Conservation (phyloP, 2,113 vertebrate species). For the Tyrannus savana region DNA sequence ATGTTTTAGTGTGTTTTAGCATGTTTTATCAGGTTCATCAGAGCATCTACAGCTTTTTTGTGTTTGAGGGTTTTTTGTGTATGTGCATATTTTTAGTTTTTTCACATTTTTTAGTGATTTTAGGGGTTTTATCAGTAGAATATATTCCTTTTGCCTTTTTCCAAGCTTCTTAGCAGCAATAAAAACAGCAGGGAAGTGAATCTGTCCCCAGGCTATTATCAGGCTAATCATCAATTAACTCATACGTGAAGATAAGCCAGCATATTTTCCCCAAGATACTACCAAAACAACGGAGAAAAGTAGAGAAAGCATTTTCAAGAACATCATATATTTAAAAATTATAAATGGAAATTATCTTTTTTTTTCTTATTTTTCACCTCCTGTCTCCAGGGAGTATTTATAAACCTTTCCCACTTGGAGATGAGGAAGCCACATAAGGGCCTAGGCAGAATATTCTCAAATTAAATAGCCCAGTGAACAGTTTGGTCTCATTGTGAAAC, state of each 20-base stretch:
- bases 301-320: neutral
- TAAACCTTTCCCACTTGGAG: neutral
- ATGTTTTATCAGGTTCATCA: neutral
- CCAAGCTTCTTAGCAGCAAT: neutral
- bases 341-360: neutral
- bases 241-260: neutral
- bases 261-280: neutral
- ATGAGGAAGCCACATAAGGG: neutral
- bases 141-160: neutral
- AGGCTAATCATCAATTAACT: neutral
- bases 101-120: neutral
- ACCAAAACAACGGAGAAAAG: neutral
- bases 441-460: neutral
- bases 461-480: neutral
- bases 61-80: rapidly evolving
- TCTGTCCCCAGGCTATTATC: neutral
- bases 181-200: neutral
- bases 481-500: neutral
- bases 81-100: rapidly evolving
- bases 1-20: neutral
- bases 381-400: neutral
- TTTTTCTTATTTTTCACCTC: neutral
- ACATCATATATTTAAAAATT: neutral
- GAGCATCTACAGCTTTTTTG: neutral
- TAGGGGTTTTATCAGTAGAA: neutral